Evolutionary conservation across 2,888 invertebrate genomes (phyloP).

Genomic region (Erynnis tages): DNA sequence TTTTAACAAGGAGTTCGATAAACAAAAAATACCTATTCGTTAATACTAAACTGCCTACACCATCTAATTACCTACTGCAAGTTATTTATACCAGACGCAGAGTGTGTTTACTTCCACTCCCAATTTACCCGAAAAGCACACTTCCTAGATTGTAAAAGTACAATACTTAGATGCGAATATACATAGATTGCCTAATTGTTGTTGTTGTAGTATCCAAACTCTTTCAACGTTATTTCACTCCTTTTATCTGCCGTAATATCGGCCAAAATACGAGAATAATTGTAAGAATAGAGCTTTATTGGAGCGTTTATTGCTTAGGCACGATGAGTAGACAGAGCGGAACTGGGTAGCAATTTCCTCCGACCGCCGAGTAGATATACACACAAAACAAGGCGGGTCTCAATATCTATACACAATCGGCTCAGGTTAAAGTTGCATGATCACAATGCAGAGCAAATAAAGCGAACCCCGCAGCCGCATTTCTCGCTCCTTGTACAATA

Average conservation of each 20-base stretch:
- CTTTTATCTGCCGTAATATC: not conserved
- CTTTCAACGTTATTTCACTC: not conserved
- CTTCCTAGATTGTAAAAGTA: constrained; percentile 4
- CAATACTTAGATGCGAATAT: not conserved
- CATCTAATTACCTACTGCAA: constrained; percentile 32
- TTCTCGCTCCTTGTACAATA: constrained; percentile 55
- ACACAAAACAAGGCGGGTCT: constrained; percentile 49
- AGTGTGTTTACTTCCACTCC: constrained; percentile 11
- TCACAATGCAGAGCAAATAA: constrained; percentile 70
- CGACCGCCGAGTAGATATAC: constrained; percentile 38
- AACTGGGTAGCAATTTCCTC: constrained; percentile 70
- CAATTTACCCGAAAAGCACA: constrained; percentile 3
- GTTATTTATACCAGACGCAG: constrained; percentile 50
- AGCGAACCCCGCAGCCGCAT: constrained; percentile 48
- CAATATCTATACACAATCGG: constrained; percentile 65
- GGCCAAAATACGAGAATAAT: constrained; percentile 1
- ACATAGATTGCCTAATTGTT: no score
- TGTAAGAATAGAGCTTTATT: constrained; percentile 17
- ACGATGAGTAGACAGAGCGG: constrained; percentile 67
- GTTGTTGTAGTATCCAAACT: not conserved
- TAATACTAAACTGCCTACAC: constrained; percentile 28
- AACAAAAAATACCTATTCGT: constrained; percentile 22
- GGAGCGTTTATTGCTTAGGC: constrained; percentile 46
- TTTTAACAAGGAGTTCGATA: constrained; percentile 13
- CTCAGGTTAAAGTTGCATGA: constrained; percentile 71